These are phyloP conservation scores for Mastomys coucha DNA, from an alignment of 2,113 vertebrate genomes.

Conservation along the genomic window DNA sequence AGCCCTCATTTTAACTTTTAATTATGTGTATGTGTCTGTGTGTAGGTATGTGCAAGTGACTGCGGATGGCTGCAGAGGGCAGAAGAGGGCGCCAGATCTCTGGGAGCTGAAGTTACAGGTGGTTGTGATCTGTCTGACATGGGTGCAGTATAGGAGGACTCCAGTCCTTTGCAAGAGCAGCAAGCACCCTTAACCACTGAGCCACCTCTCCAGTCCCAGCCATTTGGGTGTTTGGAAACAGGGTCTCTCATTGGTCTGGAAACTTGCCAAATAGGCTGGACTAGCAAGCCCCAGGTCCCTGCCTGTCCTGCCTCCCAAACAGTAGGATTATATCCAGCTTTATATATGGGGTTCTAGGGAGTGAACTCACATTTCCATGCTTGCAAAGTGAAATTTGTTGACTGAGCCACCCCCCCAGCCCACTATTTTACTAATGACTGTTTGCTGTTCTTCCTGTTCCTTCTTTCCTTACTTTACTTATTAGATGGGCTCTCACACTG, in stretches of 20 bases:
- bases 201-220: background rate
- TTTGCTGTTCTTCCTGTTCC: background rate
- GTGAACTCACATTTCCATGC: background rate
- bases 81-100: background rate
- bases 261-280: background rate
- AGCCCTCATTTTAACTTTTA: background rate
- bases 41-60: background rate
- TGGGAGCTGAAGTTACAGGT: background rate
- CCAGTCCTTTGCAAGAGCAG: background rate
- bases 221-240: background rate
- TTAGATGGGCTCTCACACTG: background rate
- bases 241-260: background rate
- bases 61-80: background rate
- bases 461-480: background rate
- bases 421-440: background rate
- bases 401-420: background rate
- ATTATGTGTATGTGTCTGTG: background rate
- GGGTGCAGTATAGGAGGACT: background rate
- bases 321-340: background rate
- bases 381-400: background rate
- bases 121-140: no score
- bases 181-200: background rate
- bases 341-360: no score
- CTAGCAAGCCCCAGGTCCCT: background rate
- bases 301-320: background rate